Percentiles rank a stretch among this genome's conserved stretches.
phyloP scores from a whole-genome alignment of 2,113 vertebrate genomes.

The Saimiri boliviensis region DNA sequence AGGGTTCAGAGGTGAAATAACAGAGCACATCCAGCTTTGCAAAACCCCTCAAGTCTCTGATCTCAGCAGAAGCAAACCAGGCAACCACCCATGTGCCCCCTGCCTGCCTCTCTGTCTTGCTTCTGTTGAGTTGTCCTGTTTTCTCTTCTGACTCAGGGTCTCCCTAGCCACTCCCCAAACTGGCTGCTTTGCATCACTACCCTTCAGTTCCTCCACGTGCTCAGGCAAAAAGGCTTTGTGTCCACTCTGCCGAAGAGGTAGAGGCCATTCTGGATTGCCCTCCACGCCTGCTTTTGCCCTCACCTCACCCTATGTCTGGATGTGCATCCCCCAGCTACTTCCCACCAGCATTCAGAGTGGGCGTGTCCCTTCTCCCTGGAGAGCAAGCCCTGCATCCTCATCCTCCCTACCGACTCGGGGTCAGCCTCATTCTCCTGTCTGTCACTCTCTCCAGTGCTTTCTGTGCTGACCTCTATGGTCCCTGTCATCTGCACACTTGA shows the following conservation, averaged over 20 bases:
- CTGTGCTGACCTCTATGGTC: too few relatives aligned
- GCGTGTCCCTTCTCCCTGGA: background rate
- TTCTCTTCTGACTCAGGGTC: background rate
- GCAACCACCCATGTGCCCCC: rapidly evolving
- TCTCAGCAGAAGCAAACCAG: background rate
- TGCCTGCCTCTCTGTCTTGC: background rate
- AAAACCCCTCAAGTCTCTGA: background rate
- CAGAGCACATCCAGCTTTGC: background rate
- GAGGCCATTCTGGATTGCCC: background rate
- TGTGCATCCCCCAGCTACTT: background rate
- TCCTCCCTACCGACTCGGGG: background rate
- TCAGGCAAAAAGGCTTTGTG: background rate
- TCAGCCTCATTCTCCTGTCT: too few relatives aligned
- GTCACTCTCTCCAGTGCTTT: background rate
- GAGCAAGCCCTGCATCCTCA: background rate
- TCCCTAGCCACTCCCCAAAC: background rate
- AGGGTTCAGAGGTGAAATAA: background rate
- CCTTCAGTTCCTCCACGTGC: background rate
- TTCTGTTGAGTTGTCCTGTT: background rate
- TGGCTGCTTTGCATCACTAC: background rate
- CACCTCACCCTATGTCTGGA: background rate
- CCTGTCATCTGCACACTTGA: rapidly evolving
- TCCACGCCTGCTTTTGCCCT: background rate
- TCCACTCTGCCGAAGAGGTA: background rate
- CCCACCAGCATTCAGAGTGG: background rate